Conservation (phyloP, 2,888 invertebrate species). For the Dexiosoma caninum region DNA sequence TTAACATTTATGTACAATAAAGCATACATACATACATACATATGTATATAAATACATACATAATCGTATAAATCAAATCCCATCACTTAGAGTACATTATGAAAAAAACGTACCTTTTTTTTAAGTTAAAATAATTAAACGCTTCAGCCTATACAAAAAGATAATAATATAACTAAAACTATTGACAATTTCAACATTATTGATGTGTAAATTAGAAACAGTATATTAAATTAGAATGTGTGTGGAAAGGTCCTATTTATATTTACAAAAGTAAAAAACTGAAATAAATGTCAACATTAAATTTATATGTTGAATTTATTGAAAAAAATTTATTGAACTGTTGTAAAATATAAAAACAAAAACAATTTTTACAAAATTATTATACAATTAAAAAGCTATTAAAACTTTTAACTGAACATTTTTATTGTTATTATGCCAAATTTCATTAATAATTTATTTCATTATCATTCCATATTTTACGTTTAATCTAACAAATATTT, state of each 20-base stretch:
- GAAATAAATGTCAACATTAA: slow-evolving; percentile 35
- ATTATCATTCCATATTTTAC: neutral
- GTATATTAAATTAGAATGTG: slow-evolving; percentile 9
- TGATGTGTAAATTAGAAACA: slow-evolving; percentile 30
- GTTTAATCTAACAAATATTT: neutral
- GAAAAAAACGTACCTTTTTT: slow-evolving; percentile 48
- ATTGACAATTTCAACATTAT: slow-evolving; percentile 9
- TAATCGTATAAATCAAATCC: slow-evolving; percentile 14
- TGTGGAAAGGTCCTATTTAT: slow-evolving; percentile 55
- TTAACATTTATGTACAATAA: no score
- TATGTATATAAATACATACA: neutral
- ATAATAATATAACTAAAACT: neutral
- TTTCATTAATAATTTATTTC: slow-evolving; percentile 7
- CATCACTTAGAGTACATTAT: slow-evolving; percentile 48
- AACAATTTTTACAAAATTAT: slow-evolving; percentile 6
- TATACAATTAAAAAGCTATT: neutral
- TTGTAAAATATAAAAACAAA: slow-evolving; percentile 39
- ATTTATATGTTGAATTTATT: slow-evolving; percentile 54
- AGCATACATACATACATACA: neutral
- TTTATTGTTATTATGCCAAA: slow-evolving; percentile 46
- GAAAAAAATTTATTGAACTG: slow-evolving; percentile 58
- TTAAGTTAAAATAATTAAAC: slow-evolving; percentile 45
- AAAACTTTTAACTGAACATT: slow-evolving; percentile 16
- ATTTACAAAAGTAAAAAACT: slow-evolving; percentile 16
- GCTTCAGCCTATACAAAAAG: slow-evolving; percentile 39